Base-by-base conservation (phyloP, 2,113 vertebrate species). In the Turnix velox region DNA sequence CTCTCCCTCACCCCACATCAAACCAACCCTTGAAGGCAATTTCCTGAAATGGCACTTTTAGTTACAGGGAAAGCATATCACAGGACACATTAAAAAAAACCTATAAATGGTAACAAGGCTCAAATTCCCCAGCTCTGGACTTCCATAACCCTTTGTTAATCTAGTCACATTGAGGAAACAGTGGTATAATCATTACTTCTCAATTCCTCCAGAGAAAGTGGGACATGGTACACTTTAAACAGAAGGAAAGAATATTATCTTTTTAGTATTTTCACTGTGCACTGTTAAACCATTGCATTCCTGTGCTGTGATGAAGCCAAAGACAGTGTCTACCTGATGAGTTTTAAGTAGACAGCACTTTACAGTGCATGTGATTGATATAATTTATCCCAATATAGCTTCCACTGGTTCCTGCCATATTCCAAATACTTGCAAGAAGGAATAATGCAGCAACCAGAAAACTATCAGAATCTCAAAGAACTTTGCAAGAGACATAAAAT, bases 21-120 rank as follows among this genome's bases (percentile, higher is more conserved):
- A 92, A 61, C 28, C 12, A 51, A 61, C 8, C 28, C 48, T 39
- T 86, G 59, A 74, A 86, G 27, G 37, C n/a, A 55, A 58, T 94
- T 95, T 96, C 92, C 90, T 77, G 72, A 93, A 92, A 90, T 17
- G 22, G 9, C 46, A 84, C 28, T 71, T 83, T 80, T 80, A 90
- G 40, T 18, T 90, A 86, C 77, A 25, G 27, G 30, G 40, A 90
- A 90, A 90, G 22, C 5, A 62, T 82, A 66, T 61, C 68, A 51
- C 28, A 80, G 58, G 67, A 72, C 45, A 83, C 37, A 77, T n/a
- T n/a, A n/a, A 40, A 88, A 22, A 77, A 17, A 83, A 93, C 51
- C 68, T 93, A 92, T 88, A 73, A 84, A 93, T 74, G 68, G 76
- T 43, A 93, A 92, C 63, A 86, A 84, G 22, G 39, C 19, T 76